A percentile compares a stretch with the other conserved stretches of the same genome.
Conservation (phyloP, 2,113 vertebrate species). For the Pollachius pollachius region DNA sequence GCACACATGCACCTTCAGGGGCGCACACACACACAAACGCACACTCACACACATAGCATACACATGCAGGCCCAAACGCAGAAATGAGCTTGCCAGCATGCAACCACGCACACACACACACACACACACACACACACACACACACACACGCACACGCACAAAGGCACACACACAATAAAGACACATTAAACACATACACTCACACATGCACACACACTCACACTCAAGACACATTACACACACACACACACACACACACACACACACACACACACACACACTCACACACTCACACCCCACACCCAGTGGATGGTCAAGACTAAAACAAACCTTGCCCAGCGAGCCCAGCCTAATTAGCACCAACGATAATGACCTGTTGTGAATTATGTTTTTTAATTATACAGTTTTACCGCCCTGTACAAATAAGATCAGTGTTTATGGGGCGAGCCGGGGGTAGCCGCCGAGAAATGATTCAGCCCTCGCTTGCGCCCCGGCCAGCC, state of each 20-base stretch:
- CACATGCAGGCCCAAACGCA: background rate
- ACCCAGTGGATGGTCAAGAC: no score
- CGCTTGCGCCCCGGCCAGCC: constrained; percentile 42
- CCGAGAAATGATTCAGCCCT: constrained; percentile 48
- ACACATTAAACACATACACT: no score
- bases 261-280: background rate
- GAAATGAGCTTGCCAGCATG: no score
- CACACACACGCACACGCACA: no score
- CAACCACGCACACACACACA: no score
- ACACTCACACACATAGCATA: background rate
- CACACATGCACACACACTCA: no score
- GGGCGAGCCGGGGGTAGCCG: constrained; percentile 39
- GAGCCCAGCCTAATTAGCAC: constrained; percentile 63
- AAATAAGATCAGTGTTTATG: constrained; percentile 68
- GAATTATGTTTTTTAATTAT: constrained; percentile 73
- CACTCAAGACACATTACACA: constrained; percentile 6
- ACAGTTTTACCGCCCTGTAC: constrained; percentile 59
- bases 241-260: background rate
- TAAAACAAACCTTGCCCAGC: constrained; percentile 31
- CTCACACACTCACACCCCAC: constrained; percentile 21
- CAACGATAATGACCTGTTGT: constrained; percentile 56
- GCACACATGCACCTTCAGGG: constrained; percentile 6
- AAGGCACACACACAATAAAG: no score
- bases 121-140: no score
- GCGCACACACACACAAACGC: constrained; percentile 21